Percentiles rank a stretch among this genome's conserved stretches.
These are phyloP conservation scores for Coptotermes formosanus DNA, from an alignment of 1,140 invertebrate species.

Conservation along the genomic window DNA sequence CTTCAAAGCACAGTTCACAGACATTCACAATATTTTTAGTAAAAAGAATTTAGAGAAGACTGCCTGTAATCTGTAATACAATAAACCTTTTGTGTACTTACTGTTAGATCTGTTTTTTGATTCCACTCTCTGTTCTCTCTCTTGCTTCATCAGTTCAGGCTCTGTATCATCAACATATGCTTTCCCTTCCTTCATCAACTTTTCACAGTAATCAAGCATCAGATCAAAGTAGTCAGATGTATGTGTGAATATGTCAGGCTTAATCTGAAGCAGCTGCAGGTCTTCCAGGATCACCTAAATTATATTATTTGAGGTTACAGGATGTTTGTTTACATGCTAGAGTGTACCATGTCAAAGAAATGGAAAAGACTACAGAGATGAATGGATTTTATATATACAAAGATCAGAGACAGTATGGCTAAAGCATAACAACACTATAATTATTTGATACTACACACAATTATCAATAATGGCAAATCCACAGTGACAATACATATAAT, in stretches of 20 bases:
- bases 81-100: constrained; percentile 48
- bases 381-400: too few relatives aligned
- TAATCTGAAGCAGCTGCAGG: constrained; percentile 85
- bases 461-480: too few relatives aligned
- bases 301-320: not conserved
- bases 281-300: constrained; percentile 89
- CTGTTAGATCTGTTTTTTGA: constrained; percentile 85
- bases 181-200: constrained; percentile 81
- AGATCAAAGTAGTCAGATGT: constrained; percentile 97
- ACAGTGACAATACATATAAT: too few relatives aligned
- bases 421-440: too few relatives aligned
- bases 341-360: too few relatives aligned
- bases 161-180: constrained; percentile 98
- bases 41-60: too few relatives aligned
- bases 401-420: too few relatives aligned
- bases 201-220: constrained; percentile 85
- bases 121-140: constrained; percentile 86
- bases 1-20: too few relatives aligned
- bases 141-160: constrained; percentile 89
- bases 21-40: too few relatives aligned
- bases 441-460: too few relatives aligned
- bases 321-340: not conserved
- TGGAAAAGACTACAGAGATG: too few relatives aligned
- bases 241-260: constrained; percentile 90
- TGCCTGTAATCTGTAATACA: too few relatives aligned